Percentiles rank a stretch among this genome's conserved stretches.
Conservation (phyloP, 2,797 vertebrate species). For the Heterohyrax brucei region DNA sequence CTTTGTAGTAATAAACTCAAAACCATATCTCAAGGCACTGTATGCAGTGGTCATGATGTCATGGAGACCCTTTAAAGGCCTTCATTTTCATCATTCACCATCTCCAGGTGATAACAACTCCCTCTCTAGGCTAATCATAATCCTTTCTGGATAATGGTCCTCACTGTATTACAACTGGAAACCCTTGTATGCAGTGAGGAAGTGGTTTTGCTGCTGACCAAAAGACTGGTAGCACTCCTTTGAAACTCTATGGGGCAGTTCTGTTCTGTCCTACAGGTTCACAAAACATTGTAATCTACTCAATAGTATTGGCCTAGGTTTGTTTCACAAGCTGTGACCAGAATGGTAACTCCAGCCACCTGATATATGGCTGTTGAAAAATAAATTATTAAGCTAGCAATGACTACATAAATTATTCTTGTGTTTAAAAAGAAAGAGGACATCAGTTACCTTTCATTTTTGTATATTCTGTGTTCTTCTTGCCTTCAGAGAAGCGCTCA, state of each 20-base stretch:
- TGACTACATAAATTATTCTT: background rate
- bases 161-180: background rate
- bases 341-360: background rate
- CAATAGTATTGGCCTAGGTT: no score
- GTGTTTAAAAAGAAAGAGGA: slow-evolving; percentile 2
- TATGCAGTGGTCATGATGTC: background rate
- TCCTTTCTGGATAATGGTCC: background rate
- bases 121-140: background rate
- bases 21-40: background rate
- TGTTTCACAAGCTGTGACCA: background rate
- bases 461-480: background rate
- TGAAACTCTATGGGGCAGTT: no score
- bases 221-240: no score
- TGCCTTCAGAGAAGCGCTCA: background rate
- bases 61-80: background rate
- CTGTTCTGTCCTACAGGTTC: no score
- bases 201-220: no score
- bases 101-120: background rate
- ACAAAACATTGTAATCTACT: no score
- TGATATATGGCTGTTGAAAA: background rate
- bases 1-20: background rate
- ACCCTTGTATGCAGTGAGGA: no score
- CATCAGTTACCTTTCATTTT: background rate
- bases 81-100: background rate
- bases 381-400: background rate